These are phyloP conservation scores for Conistra vaccinii DNA, from an alignment of 2,888 invertebrate genomes.

Conservation along the genomic window DNA sequence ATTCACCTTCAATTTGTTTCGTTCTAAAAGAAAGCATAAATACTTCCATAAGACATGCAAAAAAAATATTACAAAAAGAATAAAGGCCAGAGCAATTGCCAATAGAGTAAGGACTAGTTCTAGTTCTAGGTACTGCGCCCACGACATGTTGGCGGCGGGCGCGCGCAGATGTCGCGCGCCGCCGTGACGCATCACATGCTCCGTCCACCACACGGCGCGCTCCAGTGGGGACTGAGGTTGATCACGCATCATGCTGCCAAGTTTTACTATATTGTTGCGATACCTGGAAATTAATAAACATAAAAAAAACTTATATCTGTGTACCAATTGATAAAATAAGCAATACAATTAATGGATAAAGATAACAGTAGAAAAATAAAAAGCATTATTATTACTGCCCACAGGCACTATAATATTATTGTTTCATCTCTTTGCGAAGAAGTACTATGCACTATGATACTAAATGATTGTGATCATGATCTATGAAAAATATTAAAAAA, in stretches of 20 bases:
- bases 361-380: not conserved
- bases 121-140: constrained; percentile 33
- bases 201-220: constrained; percentile 20
- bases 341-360: not conserved
- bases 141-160: not conserved
- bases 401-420: not conserved
- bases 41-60: constrained; percentile 1
- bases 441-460: not conserved
- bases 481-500: not conserved
- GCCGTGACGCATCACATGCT: not conserved
- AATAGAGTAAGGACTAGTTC: constrained; percentile 33
- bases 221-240: not conserved
- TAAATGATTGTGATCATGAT: not conserved
- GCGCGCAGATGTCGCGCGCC: not conserved
- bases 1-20: constrained; percentile 15
- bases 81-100: not conserved
- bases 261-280: not conserved
- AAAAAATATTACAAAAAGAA: constrained; percentile 7
- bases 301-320: not conserved
- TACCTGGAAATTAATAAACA: not conserved
- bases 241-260: not conserved
- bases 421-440: not conserved
- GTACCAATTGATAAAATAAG: not conserved
- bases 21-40: not conserved
- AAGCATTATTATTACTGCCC: not conserved